Conservation (phyloP, 1,140 invertebrate species). For the Aphelinus certus region DNA sequence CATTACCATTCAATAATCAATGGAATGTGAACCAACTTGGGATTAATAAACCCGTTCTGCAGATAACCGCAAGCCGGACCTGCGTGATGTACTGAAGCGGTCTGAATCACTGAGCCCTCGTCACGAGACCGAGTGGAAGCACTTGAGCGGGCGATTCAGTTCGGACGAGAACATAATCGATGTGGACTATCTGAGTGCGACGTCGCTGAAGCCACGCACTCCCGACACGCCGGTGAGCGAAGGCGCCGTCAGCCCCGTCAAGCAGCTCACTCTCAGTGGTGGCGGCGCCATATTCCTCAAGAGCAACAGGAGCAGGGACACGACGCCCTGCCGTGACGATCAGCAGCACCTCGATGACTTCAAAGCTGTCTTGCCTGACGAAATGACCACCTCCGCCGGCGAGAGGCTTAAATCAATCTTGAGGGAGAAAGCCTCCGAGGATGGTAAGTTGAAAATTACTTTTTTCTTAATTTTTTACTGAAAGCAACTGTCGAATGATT, state of each 20-base stretch:
- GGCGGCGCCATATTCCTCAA: slow-evolving; percentile 79
- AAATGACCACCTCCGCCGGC: slow-evolving; percentile 38
- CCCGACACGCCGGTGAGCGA: slow-evolving; percentile 30
- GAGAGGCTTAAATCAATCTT: slow-evolving; percentile 76
- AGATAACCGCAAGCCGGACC: slow-evolving; percentile 47
- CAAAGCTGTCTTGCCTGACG: slow-evolving; percentile 19
- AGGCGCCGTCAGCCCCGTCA: neutral
- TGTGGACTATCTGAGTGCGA: slow-evolving; percentile 69
- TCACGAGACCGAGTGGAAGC: slow-evolving; percentile 62
- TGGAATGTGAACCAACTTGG: too few relatives aligned
- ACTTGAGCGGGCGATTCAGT: slow-evolving; percentile 55
- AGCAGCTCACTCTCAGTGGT: slow-evolving; percentile 62
- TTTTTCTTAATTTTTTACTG: too few relatives aligned
- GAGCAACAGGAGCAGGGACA: slow-evolving; percentile 69
- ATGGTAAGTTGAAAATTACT: slow-evolving; percentile 49
- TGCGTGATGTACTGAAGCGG: slow-evolving; percentile 57
- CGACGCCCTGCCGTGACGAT: slow-evolving; percentile 56
- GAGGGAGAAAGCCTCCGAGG: slow-evolving; percentile 72
- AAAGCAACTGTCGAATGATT: too few relatives aligned
- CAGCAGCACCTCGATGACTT: slow-evolving; percentile 44
- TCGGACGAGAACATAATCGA: slow-evolving; percentile 64
- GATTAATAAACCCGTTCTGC: neutral
- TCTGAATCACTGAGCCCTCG: slow-evolving; percentile 61
- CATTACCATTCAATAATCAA: too few relatives aligned
- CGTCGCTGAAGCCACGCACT: slow-evolving; percentile 48